Conservation (phyloP, 1,140 invertebrate species). For the Holotrichia oblita region DNA sequence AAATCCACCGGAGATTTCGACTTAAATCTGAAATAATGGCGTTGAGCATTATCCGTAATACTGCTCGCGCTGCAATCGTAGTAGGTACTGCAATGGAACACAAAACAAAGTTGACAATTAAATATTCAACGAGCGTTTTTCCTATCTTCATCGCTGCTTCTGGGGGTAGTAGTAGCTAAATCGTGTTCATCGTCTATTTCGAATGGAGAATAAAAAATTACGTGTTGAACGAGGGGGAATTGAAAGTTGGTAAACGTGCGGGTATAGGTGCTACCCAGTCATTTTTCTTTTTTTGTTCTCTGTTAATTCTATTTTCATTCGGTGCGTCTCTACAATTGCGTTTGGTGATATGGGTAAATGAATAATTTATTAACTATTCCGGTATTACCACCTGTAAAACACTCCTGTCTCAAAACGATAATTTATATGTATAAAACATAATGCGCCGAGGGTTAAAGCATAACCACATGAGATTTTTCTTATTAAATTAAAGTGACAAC, state of each 20-base stretch:
- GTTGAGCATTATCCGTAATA: not conserved
- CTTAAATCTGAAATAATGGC: conserved; percentile 29
- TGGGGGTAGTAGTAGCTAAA: not conserved
- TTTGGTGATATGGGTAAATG: not conserved
- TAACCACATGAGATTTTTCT: conserved; percentile 30
- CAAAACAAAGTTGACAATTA: conserved; percentile 10
- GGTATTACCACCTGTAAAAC: conserved; percentile 34
- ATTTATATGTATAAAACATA: conserved; percentile 33
- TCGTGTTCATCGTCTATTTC: conserved; percentile 23
- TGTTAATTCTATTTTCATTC: not conserved
- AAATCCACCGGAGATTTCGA: conserved; percentile 24
- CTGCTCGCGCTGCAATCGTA: not conserved
- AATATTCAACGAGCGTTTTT: conserved; percentile 24
- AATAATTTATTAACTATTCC: conserved; percentile 35
- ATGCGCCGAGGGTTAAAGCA: not conserved
- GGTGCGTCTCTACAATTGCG: not conserved
- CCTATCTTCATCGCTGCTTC: conserved; percentile 1
- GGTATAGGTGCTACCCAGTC: not conserved
- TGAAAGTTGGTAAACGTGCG: not conserved
- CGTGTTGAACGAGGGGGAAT: not conserved
- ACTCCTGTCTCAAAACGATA: conserved; percentile 21
- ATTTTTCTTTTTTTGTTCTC: not conserved
- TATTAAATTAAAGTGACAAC: conserved; percentile 25
- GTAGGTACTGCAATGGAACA: not conserved
- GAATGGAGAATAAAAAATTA: not conserved